Conservation (phyloP, 2,797 vertebrate genomes). For the Euphonia xanthogaster region DNA sequence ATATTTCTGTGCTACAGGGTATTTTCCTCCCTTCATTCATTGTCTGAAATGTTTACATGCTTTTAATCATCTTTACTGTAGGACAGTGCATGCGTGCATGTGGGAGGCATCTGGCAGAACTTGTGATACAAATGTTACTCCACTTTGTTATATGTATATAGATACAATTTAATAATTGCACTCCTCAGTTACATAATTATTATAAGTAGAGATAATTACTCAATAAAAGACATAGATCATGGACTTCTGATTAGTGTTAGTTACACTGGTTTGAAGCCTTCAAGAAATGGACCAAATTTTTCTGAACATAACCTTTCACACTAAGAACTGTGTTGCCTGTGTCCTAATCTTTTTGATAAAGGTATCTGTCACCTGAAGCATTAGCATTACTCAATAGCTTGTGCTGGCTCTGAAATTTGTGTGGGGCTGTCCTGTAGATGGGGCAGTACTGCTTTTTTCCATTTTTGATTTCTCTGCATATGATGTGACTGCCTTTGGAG, state of each 20-base stretch:
- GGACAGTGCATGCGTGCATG: background rate
- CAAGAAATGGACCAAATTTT: background rate
- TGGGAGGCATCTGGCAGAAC: background rate
- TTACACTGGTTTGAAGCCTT: background rate
- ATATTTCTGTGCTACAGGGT: background rate
- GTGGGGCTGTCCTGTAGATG: background rate
- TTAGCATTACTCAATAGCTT: background rate
- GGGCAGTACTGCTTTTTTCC: background rate
- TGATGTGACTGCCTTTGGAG: background rate
- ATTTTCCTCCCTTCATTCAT: background rate
- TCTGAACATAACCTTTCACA: background rate
- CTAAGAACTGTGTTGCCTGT: background rate
- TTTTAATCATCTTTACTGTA: background rate
- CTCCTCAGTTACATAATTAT: conserved; percentile 60
- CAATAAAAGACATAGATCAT: conserved; percentile 23
- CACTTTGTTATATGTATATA: conserved; percentile 44
- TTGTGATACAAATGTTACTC: conserved; percentile 31
- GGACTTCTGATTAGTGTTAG: background rate
- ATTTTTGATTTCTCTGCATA: background rate
- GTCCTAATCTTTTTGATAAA: background rate
- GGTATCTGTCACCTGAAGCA: background rate
- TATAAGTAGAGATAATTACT: conserved; percentile 45
- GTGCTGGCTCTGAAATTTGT: background rate
- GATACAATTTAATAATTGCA: conserved; percentile 63
- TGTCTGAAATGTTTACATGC: background rate